Conservation (phyloP, 2,888 invertebrate genomes). For the Agriotes lineatus region DNA sequence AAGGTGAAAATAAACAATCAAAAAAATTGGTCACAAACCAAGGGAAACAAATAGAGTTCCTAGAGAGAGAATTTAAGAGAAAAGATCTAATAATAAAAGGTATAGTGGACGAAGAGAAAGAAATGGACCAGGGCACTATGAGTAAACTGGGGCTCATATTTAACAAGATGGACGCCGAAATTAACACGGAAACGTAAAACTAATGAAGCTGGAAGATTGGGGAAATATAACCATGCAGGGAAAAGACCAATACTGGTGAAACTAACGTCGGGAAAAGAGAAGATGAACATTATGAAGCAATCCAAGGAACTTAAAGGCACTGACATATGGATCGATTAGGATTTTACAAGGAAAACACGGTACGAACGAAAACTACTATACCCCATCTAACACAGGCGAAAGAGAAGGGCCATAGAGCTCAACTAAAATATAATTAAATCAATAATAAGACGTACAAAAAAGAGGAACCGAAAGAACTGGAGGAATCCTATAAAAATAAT, state of each 20-base stretch:
- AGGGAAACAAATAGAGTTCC: neutral
- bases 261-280: neutral
- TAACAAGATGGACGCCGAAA: neutral
- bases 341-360: constrained; percentile 4
- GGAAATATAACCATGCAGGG: neutral
- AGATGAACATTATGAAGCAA: neutral
- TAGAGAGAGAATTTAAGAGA: constrained; percentile 2
- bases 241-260: constrained; percentile 17
- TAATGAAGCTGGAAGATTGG: no score
- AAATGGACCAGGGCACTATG: neutral
- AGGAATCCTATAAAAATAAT: constrained; percentile 1
- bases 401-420: neutral
- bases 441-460: constrained; percentile 4
- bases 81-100: constrained; percentile 10
- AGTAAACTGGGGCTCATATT: neutral
- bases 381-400: constrained; percentile 7
- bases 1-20: constrained; percentile 9
- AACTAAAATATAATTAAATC: constrained; percentile 8
- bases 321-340: constrained; percentile 11
- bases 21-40: neutral
- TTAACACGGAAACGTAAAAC: constrained; percentile 1
- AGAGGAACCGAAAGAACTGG: neutral
- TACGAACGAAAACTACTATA: neutral
- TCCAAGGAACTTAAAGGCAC: constrained; percentile 1
- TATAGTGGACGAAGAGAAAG: constrained; percentile 10